These are phyloP conservation scores for Coturnix japonica DNA, from an alignment of 2,113 vertebrate species.

Conservation along the genomic window DNA sequence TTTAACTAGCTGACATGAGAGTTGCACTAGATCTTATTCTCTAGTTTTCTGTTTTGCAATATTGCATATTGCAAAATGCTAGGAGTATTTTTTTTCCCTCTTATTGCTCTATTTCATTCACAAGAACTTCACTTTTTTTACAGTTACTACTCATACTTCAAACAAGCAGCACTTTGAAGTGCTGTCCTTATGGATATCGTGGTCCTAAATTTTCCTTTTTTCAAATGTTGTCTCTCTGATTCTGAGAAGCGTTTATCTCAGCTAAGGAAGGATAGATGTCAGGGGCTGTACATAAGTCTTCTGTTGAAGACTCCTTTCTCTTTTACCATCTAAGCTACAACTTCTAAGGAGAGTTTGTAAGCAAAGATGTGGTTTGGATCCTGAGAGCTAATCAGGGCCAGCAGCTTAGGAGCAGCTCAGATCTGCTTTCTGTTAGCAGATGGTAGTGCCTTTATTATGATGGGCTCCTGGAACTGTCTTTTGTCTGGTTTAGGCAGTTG, in stretches of 20 bases:
- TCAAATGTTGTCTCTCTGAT: constrained; percentile 37
- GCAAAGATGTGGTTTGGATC: background rate
- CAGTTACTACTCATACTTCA: constrained; percentile 23
- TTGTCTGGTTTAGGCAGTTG: background rate
- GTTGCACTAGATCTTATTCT: background rate
- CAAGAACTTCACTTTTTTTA: constrained; percentile 11
- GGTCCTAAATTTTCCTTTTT: background rate
- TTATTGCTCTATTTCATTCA: constrained; percentile 31
- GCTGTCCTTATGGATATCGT: background rate
- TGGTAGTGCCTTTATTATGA: background rate
- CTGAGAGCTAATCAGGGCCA: constrained; percentile 5
- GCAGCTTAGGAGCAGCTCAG: background rate
- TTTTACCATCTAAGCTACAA: background rate
- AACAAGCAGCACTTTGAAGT: constrained; percentile 47
- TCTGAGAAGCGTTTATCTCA: constrained; percentile 7
- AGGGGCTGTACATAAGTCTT: constrained; percentile 11
- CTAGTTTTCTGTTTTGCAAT: background rate
- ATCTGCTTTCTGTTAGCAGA: constrained; percentile 7
- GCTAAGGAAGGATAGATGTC: constrained; percentile 47
- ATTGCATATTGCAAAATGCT: background rate
- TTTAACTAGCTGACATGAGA: background rate
- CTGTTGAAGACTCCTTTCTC: background rate
- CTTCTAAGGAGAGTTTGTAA: constrained; percentile 4
- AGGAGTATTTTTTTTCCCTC: background rate
- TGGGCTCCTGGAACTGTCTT: background rate